A percentile compares a stretch with the other conserved stretches of the same genome.
phyloP scores from a whole-genome alignment of 2,113 vertebrate species.

The Amphilophus citrinellus region DNA sequence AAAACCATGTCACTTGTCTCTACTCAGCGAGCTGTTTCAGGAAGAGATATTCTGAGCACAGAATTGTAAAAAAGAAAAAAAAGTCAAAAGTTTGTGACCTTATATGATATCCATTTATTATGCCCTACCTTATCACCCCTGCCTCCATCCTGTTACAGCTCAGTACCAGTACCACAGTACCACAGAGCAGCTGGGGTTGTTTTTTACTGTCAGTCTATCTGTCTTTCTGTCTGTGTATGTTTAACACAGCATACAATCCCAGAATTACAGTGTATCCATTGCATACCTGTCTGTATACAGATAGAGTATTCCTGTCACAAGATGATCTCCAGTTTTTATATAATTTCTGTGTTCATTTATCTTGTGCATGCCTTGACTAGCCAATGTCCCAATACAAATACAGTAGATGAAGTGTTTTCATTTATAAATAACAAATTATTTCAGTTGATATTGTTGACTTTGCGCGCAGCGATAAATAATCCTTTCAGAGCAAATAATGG shows the following conservation, averaged over 20 bases:
- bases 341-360: neutral
- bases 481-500: constrained; percentile 18
- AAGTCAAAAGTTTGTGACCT: neutral
- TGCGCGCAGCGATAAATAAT: constrained; percentile 19
- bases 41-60: neutral
- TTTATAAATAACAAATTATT: neutral
- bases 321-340: neutral
- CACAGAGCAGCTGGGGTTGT: neutral
- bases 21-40: neutral
- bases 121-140: neutral
- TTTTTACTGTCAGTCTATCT: neutral
- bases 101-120: neutral
- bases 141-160: too few species aligned
- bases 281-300: neutral
- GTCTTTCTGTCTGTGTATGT: neutral
- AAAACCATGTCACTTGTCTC: neutral
- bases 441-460: neutral
- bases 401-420: neutral
- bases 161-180: too few species aligned
- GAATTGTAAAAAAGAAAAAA: neutral
- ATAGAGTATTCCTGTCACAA: neutral
- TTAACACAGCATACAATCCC: neutral
- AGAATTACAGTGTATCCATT: neutral
- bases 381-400: neutral
- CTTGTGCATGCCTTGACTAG: neutral